Evolutionary conservation across 2,113 vertebrate genomes (phyloP), one percentile per base, ranked within the genome.

Genomic region (Illadopsis cleaveri): DNA sequence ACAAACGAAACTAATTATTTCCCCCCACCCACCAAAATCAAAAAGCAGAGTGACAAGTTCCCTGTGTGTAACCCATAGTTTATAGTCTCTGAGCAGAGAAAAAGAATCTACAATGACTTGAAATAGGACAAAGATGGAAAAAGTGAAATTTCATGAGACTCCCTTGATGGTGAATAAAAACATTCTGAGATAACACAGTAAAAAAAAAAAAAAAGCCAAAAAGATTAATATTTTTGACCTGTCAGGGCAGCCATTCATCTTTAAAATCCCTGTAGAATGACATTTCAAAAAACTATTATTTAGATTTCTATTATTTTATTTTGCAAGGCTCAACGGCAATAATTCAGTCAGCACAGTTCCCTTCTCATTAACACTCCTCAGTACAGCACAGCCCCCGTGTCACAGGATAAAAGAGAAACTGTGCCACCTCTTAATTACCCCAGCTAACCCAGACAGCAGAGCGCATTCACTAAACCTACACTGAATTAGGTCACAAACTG

Each of bases 1-100:
- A 96, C 47, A 94, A 87, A 96, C 57, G 40, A 79, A 94, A 96
- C 35, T 16, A 95, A 93, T 88, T 54, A 82, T 94, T 85, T 86
- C 56, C 69, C 50, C 22, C 51, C 33, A 23, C 18, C 8, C 35
- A 38, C 19, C 4, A 28, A 61, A 73, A 73, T 28, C 15, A 95
- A 53, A 28, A 15, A 25, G 20, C 20, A 70, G 1, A 83, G 51
- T 69, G 76, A 75, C 80, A 72, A 33, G 38, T 44, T 96, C 88
- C 79, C 48, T 61, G 38, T 61, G 57, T 62, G 73, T 69, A 94
- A 40, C 33, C 37, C 50, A 56, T 20, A 18, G 37, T 66, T 86
- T 71, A 42, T 13, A 45, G 60, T 31, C 69, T 85, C 25, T 48
- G 3, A 53, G 50, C 35, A 73, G 37, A 72, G 89, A 75, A 77